Conservation (phyloP, 1,140 invertebrate species). For the Pogonognathellus flavescens region DNA sequence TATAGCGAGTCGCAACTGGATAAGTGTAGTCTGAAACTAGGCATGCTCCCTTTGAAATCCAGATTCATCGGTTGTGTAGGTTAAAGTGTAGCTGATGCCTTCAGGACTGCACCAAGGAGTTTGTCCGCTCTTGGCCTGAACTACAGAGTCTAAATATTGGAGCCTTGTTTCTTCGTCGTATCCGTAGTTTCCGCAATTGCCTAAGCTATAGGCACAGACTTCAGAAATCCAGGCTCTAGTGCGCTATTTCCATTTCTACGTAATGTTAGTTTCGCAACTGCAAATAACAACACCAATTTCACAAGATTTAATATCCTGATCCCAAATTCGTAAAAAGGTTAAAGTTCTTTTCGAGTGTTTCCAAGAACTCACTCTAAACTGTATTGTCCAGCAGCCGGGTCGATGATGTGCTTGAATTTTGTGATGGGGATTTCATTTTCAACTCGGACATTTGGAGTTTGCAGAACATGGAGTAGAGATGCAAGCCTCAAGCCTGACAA, state of each 20-base stretch:
- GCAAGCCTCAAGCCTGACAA: no score
- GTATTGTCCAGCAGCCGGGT: no score
- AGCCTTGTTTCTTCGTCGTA: not conserved
- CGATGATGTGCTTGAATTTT: no score
- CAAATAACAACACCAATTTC: not conserved
- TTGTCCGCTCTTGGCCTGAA: not conserved
- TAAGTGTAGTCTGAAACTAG: no score
- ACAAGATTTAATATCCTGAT: no score
- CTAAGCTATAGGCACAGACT: not conserved
- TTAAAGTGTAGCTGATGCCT: not conserved
- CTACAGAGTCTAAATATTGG: not conserved
- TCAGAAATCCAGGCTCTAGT: constrained; percentile 2
- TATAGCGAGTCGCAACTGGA: not conserved
- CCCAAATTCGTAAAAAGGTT: no score
- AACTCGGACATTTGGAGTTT: no score
- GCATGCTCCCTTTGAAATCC: not conserved
- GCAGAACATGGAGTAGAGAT: no score
- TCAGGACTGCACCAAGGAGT: constrained; percentile 9
- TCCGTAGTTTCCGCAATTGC: constrained; percentile 17
- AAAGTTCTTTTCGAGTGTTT: no score
- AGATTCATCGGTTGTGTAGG: not conserved
- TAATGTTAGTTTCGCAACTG: not conserved
- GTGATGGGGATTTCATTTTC: no score
- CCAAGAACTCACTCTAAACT: no score
- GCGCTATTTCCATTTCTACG: not conserved